These are phyloP conservation scores for Caenorhabditis sulstoni DNA, from an alignment of 2,888 invertebrate species.

Conservation along the genomic window DNA sequence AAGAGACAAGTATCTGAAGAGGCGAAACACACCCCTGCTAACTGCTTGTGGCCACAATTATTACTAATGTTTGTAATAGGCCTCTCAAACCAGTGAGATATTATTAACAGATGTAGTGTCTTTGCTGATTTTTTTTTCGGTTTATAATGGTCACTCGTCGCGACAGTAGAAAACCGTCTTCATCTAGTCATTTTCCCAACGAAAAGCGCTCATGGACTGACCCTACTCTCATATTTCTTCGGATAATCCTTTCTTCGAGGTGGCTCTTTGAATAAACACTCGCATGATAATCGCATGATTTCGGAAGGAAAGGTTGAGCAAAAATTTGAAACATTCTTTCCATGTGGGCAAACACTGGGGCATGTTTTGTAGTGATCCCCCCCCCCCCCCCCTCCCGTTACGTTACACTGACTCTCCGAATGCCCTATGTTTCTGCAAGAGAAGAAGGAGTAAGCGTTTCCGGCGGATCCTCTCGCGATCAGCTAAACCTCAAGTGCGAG, in stretches of 20 bases:
- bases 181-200: no score
- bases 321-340: constrained; percentile 50
- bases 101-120: constrained; percentile 7
- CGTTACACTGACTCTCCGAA: no score
- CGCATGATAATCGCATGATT: constrained; percentile 51
- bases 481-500: background rate
- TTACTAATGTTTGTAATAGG: constrained; percentile 35
- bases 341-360: constrained; percentile 46
- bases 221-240: no score
- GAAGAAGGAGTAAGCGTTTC: constrained; percentile 25
- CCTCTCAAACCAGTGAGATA: background rate
- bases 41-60: constrained; percentile 31
- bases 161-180: background rate
- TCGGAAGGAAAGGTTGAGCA: constrained; percentile 32
- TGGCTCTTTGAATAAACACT: constrained; percentile 42
- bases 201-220: no score
- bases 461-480: constrained; percentile 27
- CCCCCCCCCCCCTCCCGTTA: background rate
- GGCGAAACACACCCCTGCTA: constrained; percentile 30
- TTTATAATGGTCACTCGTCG: background rate
- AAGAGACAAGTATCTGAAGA: constrained; percentile 37
- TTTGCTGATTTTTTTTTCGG: no score
- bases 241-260: background rate
- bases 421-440: background rate
- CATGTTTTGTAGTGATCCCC: constrained; percentile 27